phyloP scores from a whole-genome alignment of 2,888 invertebrate genomes.

The Kuschelorhynchus macadamiae region DNA sequence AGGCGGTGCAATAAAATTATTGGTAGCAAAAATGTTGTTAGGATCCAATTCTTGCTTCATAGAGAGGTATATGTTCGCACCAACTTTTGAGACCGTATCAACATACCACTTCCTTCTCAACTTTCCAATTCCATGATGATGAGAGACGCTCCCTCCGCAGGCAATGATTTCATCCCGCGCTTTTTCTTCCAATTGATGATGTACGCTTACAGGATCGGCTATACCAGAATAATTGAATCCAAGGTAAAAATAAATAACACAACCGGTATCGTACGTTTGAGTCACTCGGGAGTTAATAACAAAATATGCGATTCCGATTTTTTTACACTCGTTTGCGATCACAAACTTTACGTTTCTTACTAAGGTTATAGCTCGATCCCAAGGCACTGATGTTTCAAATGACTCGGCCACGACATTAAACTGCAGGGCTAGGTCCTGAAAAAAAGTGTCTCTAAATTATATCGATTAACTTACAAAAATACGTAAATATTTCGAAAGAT shows the following conservation, averaged over 20 bases:
- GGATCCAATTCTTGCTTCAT: conserved; percentile 93
- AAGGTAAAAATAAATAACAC: conserved; percentile 85
- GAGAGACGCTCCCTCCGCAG: conserved; percentile 92
- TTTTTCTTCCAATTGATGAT: conserved; percentile 88
- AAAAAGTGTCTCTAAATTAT: conserved; percentile 45
- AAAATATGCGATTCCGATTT: conserved; percentile 74
- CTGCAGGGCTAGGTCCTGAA: conserved; percentile 90
- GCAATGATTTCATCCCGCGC: conserved; percentile 94
- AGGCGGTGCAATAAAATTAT: conserved; percentile 76
- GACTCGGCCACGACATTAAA: conserved; percentile 94
- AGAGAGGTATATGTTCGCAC: conserved; percentile 82
- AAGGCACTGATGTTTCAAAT: conserved; percentile 98
- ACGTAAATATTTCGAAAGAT: too few species aligned
- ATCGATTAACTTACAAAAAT: conserved; percentile 55
- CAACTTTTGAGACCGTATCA: conserved; percentile 86
- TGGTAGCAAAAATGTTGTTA: conserved; percentile 91
- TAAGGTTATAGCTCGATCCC: conserved; percentile 88
- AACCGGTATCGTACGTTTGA: conserved; percentile 97
- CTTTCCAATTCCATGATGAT: conserved; percentile 98
- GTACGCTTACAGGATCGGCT: conserved; percentile 90
- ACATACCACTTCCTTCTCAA: conserved; percentile 89
- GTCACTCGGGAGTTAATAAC: conserved; percentile 89
- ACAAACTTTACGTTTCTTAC: conserved; percentile 92
- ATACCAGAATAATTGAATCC: conserved; percentile 63
- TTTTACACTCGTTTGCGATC: conserved; percentile 76